These are phyloP conservation scores for Oegoconia quadripuncta DNA, from an alignment of 2,888 invertebrate species.

Conservation along the genomic window DNA sequence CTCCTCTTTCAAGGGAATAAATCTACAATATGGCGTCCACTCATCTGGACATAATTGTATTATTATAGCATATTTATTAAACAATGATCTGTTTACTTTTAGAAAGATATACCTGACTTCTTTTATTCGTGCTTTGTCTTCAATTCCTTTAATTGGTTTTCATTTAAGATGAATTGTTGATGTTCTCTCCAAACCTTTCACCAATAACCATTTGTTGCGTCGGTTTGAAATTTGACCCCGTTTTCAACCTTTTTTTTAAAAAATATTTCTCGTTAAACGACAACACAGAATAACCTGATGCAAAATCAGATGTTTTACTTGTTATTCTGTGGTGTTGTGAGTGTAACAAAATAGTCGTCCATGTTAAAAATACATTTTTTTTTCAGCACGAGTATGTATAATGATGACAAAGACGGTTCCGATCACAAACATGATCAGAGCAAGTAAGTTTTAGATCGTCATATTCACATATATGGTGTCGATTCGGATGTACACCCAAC, in stretches of 20 bases:
- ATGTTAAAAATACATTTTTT: not conserved
- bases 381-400: slow-evolving; percentile 69
- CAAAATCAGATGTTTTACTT: not conserved
- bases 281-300: slow-evolving; percentile 42
- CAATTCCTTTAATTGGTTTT: slow-evolving; percentile 8
- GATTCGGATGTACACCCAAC: too few species aligned
- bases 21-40: too few species aligned
- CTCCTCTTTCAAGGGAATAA: too few species aligned
- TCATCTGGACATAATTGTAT: too few species aligned
- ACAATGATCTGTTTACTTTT: too few species aligned
- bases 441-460: slow-evolving; percentile 55
- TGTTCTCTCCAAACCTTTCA: slow-evolving; percentile 24
- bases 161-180: slow-evolving; percentile 14
- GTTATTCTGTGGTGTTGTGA: slow-evolving; percentile 34
- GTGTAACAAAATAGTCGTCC: not conserved
- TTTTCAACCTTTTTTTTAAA: slow-evolving; percentile 29
- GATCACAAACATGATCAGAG: slow-evolving; percentile 76
- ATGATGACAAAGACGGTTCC: slow-evolving; percentile 72
- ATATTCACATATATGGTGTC: not conserved
- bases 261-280: slow-evolving; percentile 24
- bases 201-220: slow-evolving; percentile 49
- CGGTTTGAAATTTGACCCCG: slow-evolving; percentile 58
- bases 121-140: too few species aligned
- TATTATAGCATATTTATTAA: too few species aligned
- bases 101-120: too few species aligned